phyloP scores from a whole-genome alignment of 1,140 invertebrate genomes.

The Caenorhabditis brenneri region DNA sequence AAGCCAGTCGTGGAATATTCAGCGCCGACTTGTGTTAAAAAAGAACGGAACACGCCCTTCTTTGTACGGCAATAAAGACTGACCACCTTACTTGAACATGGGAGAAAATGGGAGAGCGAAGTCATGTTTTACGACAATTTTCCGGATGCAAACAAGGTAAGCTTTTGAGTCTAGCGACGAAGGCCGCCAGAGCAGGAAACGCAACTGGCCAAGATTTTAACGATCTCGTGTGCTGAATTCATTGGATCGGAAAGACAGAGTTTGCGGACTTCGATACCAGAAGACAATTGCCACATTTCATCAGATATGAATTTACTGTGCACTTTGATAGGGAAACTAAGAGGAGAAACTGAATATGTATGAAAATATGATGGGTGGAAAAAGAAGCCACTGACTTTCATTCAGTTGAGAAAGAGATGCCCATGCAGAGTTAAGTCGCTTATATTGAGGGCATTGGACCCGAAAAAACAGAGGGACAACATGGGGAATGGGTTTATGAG shows the following conservation, averaged over 20 bases:
- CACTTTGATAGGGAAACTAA: neutral
- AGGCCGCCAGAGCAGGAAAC: constrained; percentile 30
- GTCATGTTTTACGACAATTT: constrained; percentile 42
- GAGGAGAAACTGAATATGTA: neutral
- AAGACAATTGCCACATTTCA: constrained; percentile 12
- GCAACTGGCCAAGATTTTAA: constrained; percentile 1
- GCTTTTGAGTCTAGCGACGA: neutral
- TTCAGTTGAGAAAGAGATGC: neutral
- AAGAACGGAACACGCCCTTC: too few species aligned
- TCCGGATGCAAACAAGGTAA: constrained; percentile 39
- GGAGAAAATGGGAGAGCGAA: constrained; percentile 12
- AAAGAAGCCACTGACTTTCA: neutral
- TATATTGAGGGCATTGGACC: neutral
- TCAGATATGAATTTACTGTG: constrained; percentile 38
- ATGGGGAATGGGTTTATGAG: neutral
- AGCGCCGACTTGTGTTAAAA: too few species aligned
- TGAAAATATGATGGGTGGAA: neutral
- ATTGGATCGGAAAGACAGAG: neutral
- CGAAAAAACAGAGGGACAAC: constrained; percentile 4
- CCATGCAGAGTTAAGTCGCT: neutral
- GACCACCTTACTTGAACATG: constrained; percentile 22
- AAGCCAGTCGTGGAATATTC: too few species aligned
- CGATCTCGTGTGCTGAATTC: constrained; percentile 38
- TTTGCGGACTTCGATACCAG: neutral
- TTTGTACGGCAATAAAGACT: constrained; percentile 18